phyloP scores from a whole-genome alignment of 2,888 invertebrate genomes.

The Podotricha telesiphe region DNA sequence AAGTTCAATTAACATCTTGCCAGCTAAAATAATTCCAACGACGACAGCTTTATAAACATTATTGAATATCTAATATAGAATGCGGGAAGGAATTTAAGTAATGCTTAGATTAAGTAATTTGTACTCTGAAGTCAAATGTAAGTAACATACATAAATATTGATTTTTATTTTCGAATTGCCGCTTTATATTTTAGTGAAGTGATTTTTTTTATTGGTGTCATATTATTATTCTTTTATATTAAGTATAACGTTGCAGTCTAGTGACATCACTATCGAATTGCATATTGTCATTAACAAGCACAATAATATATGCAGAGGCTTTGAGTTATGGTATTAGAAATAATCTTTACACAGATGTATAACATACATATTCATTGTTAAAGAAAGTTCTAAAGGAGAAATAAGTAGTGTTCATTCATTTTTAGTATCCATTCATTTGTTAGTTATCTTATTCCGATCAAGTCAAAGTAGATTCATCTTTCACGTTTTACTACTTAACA shows the following conservation, averaged over 20 bases:
- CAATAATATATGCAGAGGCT: not conserved
- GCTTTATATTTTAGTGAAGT: not conserved
- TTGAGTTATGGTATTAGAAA: not conserved
- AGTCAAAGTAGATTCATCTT: slow-evolving; percentile 20
- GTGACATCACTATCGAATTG: not conserved
- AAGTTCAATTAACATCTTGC: not conserved
- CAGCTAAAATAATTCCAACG: not conserved
- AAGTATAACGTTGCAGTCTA: not conserved
- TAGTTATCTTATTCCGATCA: not conserved
- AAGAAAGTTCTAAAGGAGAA: not conserved
- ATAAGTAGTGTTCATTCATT: no score
- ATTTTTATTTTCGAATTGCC: not conserved
- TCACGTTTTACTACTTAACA: slow-evolving; percentile 22
- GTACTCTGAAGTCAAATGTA: not conserved
- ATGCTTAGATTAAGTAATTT: slow-evolving; percentile 11
- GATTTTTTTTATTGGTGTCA: not conserved
- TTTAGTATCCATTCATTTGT: not conserved
- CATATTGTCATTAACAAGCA: not conserved
- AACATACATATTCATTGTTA: not conserved
- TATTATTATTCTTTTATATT: not conserved
- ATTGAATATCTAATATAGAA: slow-evolving; percentile 1
- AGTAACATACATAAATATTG: slow-evolving; percentile 2
- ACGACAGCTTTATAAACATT: slow-evolving; percentile 13
- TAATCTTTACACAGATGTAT: slow-evolving; percentile 2
- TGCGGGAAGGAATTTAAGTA: not conserved